Conservation (phyloP, 2,888 invertebrate genomes). For the Tyria jacobaeae region DNA sequence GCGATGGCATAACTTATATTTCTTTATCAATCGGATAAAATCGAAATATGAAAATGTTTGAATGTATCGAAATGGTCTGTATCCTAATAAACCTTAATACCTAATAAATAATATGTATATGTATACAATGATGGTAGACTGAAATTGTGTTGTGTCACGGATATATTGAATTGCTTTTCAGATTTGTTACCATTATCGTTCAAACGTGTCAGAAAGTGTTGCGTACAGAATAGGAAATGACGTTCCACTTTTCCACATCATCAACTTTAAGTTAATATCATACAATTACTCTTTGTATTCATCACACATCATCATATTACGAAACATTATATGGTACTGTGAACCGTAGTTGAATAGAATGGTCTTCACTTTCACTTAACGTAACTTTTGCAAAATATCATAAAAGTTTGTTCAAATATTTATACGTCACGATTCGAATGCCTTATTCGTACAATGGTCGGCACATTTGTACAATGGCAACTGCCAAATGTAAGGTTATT, state of each 20-base stretch:
- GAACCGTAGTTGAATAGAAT: constrained; percentile 14
- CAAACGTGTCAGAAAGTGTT: background rate
- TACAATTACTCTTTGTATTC: constrained; percentile 20
- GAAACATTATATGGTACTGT: constrained; percentile 11
- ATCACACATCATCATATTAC: constrained; percentile 16
- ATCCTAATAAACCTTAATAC: no score
- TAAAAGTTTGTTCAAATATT: constrained; percentile 3
- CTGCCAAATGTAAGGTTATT: no score
- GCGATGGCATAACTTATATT: no score
- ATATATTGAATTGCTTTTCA: background rate
- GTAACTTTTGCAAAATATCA: constrained; percentile 12
- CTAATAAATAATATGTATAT: no score
- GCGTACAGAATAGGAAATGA: constrained; percentile 1
- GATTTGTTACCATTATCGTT: background rate
- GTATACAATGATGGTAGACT: background rate
- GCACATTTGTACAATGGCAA: no score
- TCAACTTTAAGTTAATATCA: constrained; percentile 10
- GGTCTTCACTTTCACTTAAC: constrained; percentile 16
- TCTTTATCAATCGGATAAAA: no score
- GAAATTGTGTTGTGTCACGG: background rate
- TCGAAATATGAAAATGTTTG: no score
- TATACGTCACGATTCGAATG: background rate
- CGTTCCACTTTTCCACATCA: constrained; percentile 16
- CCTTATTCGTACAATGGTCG: no score
- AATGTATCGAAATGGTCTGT: no score